phyloP scores from a whole-genome alignment of 2,888 invertebrate species.

The Meliscaeva auricollis region DNA sequence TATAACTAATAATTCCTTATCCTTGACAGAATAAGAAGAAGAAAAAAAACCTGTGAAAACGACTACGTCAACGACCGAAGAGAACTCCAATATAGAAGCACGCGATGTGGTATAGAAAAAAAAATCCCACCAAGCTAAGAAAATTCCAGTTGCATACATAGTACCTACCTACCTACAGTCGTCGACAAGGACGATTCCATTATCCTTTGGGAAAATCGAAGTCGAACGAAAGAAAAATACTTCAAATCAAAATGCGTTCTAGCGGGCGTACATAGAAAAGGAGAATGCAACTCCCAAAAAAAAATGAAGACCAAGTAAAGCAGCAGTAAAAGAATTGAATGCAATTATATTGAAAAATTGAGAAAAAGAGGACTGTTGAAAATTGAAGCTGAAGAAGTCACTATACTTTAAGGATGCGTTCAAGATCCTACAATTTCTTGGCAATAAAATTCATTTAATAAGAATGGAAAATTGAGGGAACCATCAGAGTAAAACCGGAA shows the following conservation, averaged over 20 bases:
- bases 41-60: neutral
- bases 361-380: constrained; percentile 5
- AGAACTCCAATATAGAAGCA: neutral
- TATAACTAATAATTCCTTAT: constrained; percentile 60
- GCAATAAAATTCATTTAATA: neutral
- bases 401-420: constrained; percentile 45
- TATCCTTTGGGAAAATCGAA: constrained; percentile 7
- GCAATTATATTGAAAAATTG: constrained; percentile 55
- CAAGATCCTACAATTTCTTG: constrained; percentile 2
- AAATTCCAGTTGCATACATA: constrained; percentile 19
- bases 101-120: neutral
- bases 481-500: neutral
- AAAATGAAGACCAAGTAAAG: neutral
- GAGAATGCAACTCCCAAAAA: no score
- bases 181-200: constrained; percentile 15
- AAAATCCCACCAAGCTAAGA: neutral
- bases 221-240: constrained; percentile 18
- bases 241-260: constrained; percentile 66
- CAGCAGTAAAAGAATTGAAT: constrained; percentile 31
- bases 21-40: neutral
- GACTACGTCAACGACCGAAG: constrained; percentile 25
- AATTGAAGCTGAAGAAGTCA: constrained; percentile 14
- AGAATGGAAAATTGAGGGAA: neutral
- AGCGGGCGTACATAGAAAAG: constrained; percentile 31
- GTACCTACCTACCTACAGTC: neutral